A percentile compares a stretch with the other conserved stretches of the same genome.
phyloP scores from a whole-genome alignment of 2,888 invertebrate species.

The Thecocarcelia acutangulata region DNA sequence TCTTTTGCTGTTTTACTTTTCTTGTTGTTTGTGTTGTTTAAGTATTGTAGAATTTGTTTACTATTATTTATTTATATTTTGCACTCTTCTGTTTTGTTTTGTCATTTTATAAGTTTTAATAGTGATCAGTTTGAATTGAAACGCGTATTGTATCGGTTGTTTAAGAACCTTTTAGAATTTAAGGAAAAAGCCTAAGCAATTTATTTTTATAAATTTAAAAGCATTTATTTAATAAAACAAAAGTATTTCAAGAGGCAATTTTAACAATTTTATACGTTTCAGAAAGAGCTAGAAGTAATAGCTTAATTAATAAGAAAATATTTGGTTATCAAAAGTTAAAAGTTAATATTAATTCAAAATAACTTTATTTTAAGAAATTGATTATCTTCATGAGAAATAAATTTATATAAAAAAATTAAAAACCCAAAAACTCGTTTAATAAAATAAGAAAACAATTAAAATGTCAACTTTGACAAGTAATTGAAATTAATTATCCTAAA shows the following conservation, averaged over 20 bases:
- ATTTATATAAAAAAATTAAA: too few relatives aligned
- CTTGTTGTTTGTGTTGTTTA: conserved; percentile 12
- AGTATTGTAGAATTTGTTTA: conserved; percentile 29
- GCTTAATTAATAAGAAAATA: too few relatives aligned
- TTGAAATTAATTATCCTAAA: too few relatives aligned
- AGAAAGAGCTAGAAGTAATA: too few relatives aligned
- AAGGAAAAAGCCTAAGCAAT: background rate
- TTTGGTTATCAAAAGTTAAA: too few relatives aligned
- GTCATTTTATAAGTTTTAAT: conserved; percentile 53
- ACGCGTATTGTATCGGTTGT: conserved; percentile 67
- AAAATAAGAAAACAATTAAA: too few relatives aligned
- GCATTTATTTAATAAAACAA: background rate
- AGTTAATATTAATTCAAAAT: too few relatives aligned
- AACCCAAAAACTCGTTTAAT: too few relatives aligned
- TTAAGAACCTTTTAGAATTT: conserved; percentile 32
- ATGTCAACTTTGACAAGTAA: too few relatives aligned
- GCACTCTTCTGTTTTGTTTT: conserved; percentile 48
- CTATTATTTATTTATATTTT: conserved; percentile 16
- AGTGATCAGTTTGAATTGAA: conserved; percentile 67
- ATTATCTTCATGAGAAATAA: too few relatives aligned
- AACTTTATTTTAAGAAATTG: too few relatives aligned
- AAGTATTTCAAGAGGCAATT: background rate
- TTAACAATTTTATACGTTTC: too few relatives aligned
- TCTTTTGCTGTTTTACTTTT: conserved; percentile 29
- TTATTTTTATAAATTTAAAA: background rate